Evolutionary conservation across 2,797 vertebrate species (phyloP), one percentile per base, ranked within the genome.

Genomic region (Arremon brunneinucha): DNA sequence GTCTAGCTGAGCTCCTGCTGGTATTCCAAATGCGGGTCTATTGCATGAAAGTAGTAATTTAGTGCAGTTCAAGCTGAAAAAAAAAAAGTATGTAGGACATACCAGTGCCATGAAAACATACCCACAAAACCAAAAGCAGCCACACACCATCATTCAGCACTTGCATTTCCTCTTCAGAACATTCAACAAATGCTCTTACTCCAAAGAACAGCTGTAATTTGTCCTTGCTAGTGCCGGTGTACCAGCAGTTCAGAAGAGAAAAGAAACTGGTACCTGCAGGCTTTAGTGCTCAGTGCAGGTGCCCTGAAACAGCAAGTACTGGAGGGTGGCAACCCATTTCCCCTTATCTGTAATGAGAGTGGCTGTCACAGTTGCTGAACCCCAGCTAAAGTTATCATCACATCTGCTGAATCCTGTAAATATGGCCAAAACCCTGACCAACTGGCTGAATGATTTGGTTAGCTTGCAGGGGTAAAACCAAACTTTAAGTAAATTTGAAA

Each of bases 61-160:
- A 43, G 64, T 35, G 7, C 46, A 64, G 41, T 39, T 90, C 43
- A 44, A 91, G 41, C 46, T 64, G 8, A 74, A 81, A 63, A 47
- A 81, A 63, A 47, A 41, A 37, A 30, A 12, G 4, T 27, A 69
- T 6, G 19, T 24, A 89, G 37, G 52, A 46, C 72, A 83, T 69
- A 83, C 39, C 34, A 55, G 43, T 81, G 65, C 47, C 70, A 75
- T 0, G 5, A 85, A 94, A 87, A 94, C 63, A 78, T 55, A 44
- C 39, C 76, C 72, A 91, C 90, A 94, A 95, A 96, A 75, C 90
- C 76, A 72, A 86, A 83, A 78, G 83, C n/a, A 93, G 72, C 76
- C 83, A 75, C 83, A 86, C 32, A 50, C 14, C 19, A 35, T 88
- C 72, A 64, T 88, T 94, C 39, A 65, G 59, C 17, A 59, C 35